Evolutionary conservation across 2,113 vertebrate species (phyloP), one percentile per base, ranked within the genome.

Genomic region (Onychostoma macrolepis): DNA sequence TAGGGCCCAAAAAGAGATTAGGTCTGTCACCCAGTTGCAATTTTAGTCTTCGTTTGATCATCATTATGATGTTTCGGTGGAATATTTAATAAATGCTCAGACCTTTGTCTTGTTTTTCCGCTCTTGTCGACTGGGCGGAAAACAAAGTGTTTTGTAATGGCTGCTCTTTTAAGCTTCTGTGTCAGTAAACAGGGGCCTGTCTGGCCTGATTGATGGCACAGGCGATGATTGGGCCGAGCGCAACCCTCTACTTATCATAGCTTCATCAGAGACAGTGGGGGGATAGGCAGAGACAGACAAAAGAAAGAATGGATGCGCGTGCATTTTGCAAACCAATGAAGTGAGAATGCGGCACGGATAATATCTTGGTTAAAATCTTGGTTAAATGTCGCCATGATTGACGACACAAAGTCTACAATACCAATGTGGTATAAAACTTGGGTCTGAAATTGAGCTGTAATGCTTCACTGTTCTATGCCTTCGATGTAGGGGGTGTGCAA

Each of bases 191-290:
- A 26, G 4, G 53, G 61, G 30, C 21, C 30, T 81, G 87, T 53
- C 83, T 89, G 79, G 83, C 67, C 43, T 89, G 74, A 87, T 89
- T 76, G 86, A 83, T 87, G 33, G 86, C 71, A 63, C 61, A 85
- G 74, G 82, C 80, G 74, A 77, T 86, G 48, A 83, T 74, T 50
- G 78, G 61, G 41, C 86, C 41, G 63, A 80, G 10, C 67, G 24
- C 80, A 74, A 81, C n/a, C 83, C 79, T 86, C 80, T 89, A 77
- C 72, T 89, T 89, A 87, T 85, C 83, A 85, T 87, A 87, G 79
- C 83, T 81, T 87, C 86, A 89, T 86, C 76, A 74, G 48, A 65
- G 87, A 56, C 10, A 21, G 33, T 36, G 85, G 56, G 74, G 36
- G 79, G 77, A 50, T 26, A 28, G 76, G 76, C 17, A 17, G 28